Conservation (phyloP, 2,888 invertebrate genomes). For the Blera fallax region DNA sequence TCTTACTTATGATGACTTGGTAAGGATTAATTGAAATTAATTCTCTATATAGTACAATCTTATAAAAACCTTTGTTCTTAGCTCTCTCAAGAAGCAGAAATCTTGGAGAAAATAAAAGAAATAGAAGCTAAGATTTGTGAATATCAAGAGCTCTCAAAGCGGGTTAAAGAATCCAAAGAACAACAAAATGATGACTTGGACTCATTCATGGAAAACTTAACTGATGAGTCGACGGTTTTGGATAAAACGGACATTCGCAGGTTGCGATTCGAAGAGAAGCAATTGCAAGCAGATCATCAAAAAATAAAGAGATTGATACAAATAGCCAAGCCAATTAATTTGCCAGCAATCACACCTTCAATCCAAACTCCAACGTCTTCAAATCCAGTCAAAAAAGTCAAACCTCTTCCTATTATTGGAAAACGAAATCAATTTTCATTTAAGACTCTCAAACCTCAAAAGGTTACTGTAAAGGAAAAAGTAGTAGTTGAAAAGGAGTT, state of each 20-base stretch:
- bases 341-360: slow-evolving; percentile 82
- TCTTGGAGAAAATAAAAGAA: slow-evolving; percentile 84
- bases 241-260: slow-evolving; percentile 86
- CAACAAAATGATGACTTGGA: slow-evolving; percentile 89
- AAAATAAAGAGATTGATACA: slow-evolving; percentile 88
- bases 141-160: slow-evolving; percentile 81
- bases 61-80: slow-evolving; percentile 57
- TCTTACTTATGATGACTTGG: slow-evolving; percentile 86
- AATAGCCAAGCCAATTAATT: slow-evolving; percentile 86
- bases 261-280: slow-evolving; percentile 85
- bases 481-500: slow-evolving; percentile 66
- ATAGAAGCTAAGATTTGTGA: slow-evolving; percentile 83
- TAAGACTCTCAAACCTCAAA: slow-evolving; percentile 76
- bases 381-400: slow-evolving; percentile 71
- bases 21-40: slow-evolving; percentile 77
- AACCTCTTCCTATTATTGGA: slow-evolving; percentile 82
- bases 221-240: slow-evolving; percentile 83
- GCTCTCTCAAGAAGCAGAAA: slow-evolving; percentile 78
- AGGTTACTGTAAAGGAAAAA: slow-evolving; percentile 76
- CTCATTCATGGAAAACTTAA: slow-evolving; percentile 89
- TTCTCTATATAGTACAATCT: neutral
- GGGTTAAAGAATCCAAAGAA: slow-evolving; percentile 76
- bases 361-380: slow-evolving; percentile 69
- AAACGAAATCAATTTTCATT: slow-evolving; percentile 81
- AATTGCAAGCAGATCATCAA: slow-evolving; percentile 86